A percentile compares a stretch with the other conserved stretches of the same genome.
Evolutionary conservation across 2,888 invertebrate genomes (phyloP).

Genomic region (Perizoma flavofasciatum): DNA sequence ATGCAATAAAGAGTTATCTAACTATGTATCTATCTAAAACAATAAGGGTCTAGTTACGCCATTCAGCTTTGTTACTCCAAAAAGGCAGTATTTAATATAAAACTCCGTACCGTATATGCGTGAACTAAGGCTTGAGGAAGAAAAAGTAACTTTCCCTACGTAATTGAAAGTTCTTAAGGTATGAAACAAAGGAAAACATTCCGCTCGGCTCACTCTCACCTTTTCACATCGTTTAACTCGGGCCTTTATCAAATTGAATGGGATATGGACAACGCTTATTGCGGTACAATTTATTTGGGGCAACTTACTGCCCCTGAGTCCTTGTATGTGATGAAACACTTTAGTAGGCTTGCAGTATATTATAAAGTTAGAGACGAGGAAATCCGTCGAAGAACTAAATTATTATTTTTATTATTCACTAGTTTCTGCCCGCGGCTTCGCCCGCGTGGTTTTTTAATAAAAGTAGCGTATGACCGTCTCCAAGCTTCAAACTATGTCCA

Average conservation of each 20-base stretch:
- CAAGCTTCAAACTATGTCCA: no score
- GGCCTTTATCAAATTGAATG: constrained; percentile 41
- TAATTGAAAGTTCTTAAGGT: constrained; percentile 39
- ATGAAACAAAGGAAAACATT: constrained; percentile 32
- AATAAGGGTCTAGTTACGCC: no score
- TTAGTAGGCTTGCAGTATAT: no score
- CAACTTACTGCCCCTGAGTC: not conserved
- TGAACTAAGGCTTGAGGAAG: constrained; percentile 9
- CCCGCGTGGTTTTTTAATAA: no score
- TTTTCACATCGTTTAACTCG: constrained; percentile 47
- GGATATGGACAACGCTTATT: constrained; percentile 43
- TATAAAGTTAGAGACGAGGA: no score
- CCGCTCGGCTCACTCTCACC: constrained; percentile 28
- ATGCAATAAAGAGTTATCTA: no score
- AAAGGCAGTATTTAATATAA: constrained; percentile 10
- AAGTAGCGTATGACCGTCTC: no score
- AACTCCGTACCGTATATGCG: constrained; percentile 3
- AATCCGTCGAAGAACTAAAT: no score
- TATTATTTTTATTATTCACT: no score
- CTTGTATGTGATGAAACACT: no score
- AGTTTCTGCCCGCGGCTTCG: no score
- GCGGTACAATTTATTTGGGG: constrained; percentile 21
- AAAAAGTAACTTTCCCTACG: constrained; percentile 28
- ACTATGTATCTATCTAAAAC: no score
- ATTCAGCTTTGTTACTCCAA: not conserved